A percentile compares a stretch with the other conserved stretches of the same genome.
Conservation (phyloP, 2,797 vertebrate genomes). For the Meda fulgida region DNA sequence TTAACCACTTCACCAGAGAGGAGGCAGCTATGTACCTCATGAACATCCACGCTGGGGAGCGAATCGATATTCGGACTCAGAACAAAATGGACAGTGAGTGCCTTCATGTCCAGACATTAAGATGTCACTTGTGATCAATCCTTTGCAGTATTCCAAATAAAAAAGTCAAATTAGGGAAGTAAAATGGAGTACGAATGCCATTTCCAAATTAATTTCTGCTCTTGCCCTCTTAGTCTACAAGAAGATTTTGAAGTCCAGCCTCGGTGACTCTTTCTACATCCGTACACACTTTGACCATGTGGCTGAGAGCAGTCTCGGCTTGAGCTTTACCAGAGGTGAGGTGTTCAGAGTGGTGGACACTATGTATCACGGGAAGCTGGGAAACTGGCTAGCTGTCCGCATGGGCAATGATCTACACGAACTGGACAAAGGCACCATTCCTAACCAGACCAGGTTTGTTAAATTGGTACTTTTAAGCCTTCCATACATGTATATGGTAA, state of each 20-base stretch:
- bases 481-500: background rate
- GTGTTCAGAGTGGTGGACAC: slow-evolving; percentile 96
- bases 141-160: background rate
- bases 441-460: slow-evolving; percentile 86
- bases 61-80: slow-evolving; percentile 82
- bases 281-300: slow-evolving; percentile 95
- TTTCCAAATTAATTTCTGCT: too few species aligned
- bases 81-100: slow-evolving; percentile 94
- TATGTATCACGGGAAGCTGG: slow-evolving; percentile 85
- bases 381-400: slow-evolving; percentile 88
- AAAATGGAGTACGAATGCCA: background rate
- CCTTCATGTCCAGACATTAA: background rate
- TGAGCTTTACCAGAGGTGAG: slow-evolving; percentile 90
- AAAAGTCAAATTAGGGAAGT: background rate
- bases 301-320: slow-evolving; percentile 75
- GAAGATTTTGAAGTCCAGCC: slow-evolving; percentile 87
- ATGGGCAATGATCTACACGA: slow-evolving; percentile 91
- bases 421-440: slow-evolving; percentile 91
- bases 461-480: background rate
- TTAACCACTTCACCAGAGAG: slow-evolving; percentile 89
- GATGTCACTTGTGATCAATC: background rate
- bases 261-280: slow-evolving; percentile 94
- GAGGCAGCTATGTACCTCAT: slow-evolving; percentile 91
- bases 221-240: slow-evolving; percentile 83
- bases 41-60: slow-evolving; percentile 79